phyloP scores from a whole-genome alignment of 2,113 vertebrate species.

The Toxotes jaculatrix region DNA sequence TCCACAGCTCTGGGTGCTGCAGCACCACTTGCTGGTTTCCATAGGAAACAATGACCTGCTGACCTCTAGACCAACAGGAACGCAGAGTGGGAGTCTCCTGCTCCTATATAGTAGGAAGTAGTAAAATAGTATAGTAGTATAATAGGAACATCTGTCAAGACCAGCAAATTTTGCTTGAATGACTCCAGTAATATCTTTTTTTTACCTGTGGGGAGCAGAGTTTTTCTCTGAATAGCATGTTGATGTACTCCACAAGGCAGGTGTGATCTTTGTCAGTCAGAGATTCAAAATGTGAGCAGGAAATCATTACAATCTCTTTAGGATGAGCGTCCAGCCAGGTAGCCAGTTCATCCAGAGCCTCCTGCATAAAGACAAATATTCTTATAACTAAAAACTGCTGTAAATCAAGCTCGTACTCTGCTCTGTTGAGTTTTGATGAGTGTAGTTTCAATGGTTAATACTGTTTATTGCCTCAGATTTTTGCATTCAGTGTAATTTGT shows the following conservation, averaged over 20 bases:
- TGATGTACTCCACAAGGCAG: slow-evolving; percentile 74
- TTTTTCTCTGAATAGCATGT: slow-evolving; percentile 74
- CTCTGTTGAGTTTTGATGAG: not conserved
- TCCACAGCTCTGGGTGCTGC: slow-evolving; percentile 77
- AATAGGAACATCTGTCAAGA: too few species aligned
- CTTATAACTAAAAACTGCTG: not conserved
- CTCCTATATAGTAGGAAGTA: too few species aligned
- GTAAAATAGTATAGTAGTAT: too few species aligned
- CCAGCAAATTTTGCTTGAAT: too few species aligned
- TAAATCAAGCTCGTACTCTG: not conserved
- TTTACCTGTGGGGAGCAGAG: slow-evolving; percentile 75
- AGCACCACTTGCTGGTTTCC: slow-evolving; percentile 56
- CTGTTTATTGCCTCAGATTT: too few species aligned
- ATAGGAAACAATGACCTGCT: slow-evolving; percentile 83
- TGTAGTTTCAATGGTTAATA: not conserved
- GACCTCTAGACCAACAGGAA: slow-evolving; percentile 77
- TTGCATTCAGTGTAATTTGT: not conserved
- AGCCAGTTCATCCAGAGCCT: slow-evolving; percentile 75
- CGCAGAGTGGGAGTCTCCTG: slow-evolving; percentile 78
- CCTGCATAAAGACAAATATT: slow-evolving; percentile 61
- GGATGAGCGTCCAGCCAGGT: slow-evolving; percentile 79
- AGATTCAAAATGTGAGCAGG: slow-evolving; percentile 78
- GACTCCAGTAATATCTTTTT: not conserved
- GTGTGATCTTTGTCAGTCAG: slow-evolving; percentile 72
- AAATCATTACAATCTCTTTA: slow-evolving; percentile 81